Evolutionary conservation across 2,113 vertebrate genomes (phyloP).

Genomic region (Castor canadensis): DNA sequence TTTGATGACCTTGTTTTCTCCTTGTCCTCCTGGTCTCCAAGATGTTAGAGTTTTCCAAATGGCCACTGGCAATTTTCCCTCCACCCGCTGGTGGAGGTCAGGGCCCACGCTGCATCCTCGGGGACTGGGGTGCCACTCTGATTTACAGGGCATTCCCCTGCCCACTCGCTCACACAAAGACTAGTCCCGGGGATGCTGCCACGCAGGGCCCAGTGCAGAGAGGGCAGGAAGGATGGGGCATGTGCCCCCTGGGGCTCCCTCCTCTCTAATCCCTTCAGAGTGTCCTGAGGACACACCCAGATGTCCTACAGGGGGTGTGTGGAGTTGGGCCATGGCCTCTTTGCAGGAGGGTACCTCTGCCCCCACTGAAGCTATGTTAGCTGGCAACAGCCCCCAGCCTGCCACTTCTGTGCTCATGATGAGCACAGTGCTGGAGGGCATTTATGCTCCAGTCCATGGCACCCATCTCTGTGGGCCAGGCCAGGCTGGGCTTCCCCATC

Average conservation of each 20-base stretch:
- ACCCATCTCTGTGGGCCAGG: background rate
- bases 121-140: conserved; percentile 18
- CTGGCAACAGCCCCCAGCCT: background rate
- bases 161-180: accelerated
- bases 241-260: background rate
- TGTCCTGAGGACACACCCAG: background rate
- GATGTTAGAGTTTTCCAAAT: conserved; percentile 46
- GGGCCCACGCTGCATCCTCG: background rate
- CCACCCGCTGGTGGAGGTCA: background rate
- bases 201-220: background rate
- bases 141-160: background rate
- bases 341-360: background rate
- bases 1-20: background rate
- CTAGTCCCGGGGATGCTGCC: background rate
- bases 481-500: background rate
- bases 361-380: too few relatives aligned
- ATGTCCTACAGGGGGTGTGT: background rate
- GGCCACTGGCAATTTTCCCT: background rate
- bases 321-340: background rate
- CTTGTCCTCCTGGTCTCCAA: background rate
- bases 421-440: too few relatives aligned
- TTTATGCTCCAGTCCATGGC: background rate
- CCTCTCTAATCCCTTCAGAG: background rate
- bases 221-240: background rate
- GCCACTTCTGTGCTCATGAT: background rate